Evolutionary conservation across 2,113 vertebrate genomes (phyloP), one percentile per base, ranked within the genome.

Genomic region (Poeciliopsis occidentalis): DNA sequence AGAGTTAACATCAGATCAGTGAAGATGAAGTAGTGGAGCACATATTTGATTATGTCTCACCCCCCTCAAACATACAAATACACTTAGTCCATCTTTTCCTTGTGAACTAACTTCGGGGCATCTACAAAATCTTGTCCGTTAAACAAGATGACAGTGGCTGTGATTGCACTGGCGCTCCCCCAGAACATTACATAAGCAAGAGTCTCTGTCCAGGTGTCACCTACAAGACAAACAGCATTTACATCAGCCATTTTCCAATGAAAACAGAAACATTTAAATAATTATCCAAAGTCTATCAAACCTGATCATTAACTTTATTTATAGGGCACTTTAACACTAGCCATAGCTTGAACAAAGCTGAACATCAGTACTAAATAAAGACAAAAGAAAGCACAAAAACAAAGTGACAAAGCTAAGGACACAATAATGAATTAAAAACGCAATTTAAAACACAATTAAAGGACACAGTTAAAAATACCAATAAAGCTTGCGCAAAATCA

Each of bases 1-100:
- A 82, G 81, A 74, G n/a, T 57, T 63, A 39, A 39, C 60, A 71
- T 64, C 73, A 75, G 71, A 72, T 64, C 10, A 4, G 30, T 57
- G 67, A 69, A 57, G 64, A 64, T 30, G 64, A 81, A 74, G 78
- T 81, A 63, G 90, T 81, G 84, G 94, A 92, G 86, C 92, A 91
- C 86, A 47, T 51, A 94, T 90, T 34, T 78, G 84, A 86, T 94
- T 86, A 73, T 5, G 37, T 24, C 19, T 95, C 93, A 93, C 88
- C 95, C 95, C 94, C 91, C 94, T 95, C 95, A 66, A 12, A 30
- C 65, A 8, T 86, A 69, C 24, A 34, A 57, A 11, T 86, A 69
- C 26, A 92, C 94, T 99, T 95, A 99, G 95, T 99, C 98, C 95
- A 98, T 96, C 95, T 99, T 99, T 92, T 99, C 97, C 76, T 99